Evolutionary conservation across 2,888 invertebrate species (phyloP), one percentile per base, ranked within the genome.

Genomic region (Dryobota labecula): DNA sequence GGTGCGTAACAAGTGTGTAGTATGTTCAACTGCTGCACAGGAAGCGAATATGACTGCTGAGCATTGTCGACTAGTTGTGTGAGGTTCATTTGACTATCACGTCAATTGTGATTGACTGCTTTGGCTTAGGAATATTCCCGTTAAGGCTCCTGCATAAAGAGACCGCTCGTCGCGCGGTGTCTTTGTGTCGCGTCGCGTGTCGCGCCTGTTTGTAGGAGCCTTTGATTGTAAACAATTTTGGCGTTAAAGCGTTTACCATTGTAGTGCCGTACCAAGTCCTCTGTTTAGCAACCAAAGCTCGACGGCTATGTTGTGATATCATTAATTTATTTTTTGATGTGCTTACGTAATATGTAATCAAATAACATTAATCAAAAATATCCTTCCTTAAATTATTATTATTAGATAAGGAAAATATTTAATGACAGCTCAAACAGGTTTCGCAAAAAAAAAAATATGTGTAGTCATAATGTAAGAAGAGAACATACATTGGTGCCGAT

Each of bases 11-110:
- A 53, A 24, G n/a, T 38, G 27, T 41, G 20, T 65, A 49, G 60
- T n/a, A 36, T 36, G 47, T 27, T 30, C 45, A 75, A 75, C 75
- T 60, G 60, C 20, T 30, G 20, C 41, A 73, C 68, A 54, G 68
- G 67, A 68, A 68, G 18, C 47, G 20, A 61, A 54, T 43, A 30
- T 38, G 2, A 45, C 38, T 70, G 24, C 18, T 7, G 43, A 45
- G 38, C 30, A 58, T 74, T 74, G 38, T 67, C 15, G 13, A 45
- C 4, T 38, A 27, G 36, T 58, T 51, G 36, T 38, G 47, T 57
- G 30, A n/a, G 74, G 49, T 24, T 20, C n/a, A 30, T 6, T 51
- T 38, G 36, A 57, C 33, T 33, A 27, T 43, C 56, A 47, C 11
- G 24, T 8, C 41, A 49, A 43, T 8, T 69, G 11, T 20, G 27